phyloP scores from a whole-genome alignment of 1,140 invertebrate species.

The Hycleus cichorii region DNA sequence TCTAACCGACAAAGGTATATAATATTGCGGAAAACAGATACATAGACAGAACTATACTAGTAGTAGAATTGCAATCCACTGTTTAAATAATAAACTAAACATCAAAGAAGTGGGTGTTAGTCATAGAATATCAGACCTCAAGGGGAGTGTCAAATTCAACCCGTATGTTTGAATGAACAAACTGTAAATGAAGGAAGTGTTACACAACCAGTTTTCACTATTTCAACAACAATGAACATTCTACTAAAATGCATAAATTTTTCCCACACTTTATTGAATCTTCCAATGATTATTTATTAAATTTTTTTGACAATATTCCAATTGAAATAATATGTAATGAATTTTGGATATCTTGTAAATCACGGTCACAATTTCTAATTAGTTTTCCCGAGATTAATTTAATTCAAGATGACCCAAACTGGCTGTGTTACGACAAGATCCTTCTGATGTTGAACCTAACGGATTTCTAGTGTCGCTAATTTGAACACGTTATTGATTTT shows the following conservation, averaged over 20 bases:
- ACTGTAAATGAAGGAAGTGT: neutral
- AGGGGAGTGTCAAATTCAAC: constrained; percentile 14
- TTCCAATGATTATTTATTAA: too few relatives aligned
- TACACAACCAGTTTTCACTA: too few relatives aligned
- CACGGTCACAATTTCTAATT: constrained; percentile 28
- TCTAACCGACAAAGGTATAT: constrained; percentile 4
- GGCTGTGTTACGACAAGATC: too few relatives aligned
- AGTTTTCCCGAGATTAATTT: constrained; percentile 23
- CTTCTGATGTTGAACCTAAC: too few relatives aligned
- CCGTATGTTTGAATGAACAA: constrained; percentile 12
- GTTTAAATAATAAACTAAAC: constrained; percentile 14
- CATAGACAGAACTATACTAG: constrained; percentile 3
- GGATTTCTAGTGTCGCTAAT: too few relatives aligned
- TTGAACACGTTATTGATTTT: too few relatives aligned
- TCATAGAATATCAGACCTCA: constrained; percentile 13
- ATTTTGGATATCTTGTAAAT: too few relatives aligned
- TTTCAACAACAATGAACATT: too few relatives aligned
- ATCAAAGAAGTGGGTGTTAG: constrained; percentile 17
- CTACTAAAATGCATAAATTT: too few relatives aligned
- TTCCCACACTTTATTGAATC: too few relatives aligned
- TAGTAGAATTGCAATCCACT: constrained; percentile 6
- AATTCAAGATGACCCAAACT: constrained; percentile 12
- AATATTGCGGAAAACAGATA: constrained; percentile 11
- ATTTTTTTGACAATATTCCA: too few relatives aligned
- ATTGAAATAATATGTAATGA: too few relatives aligned